phyloP scores from a whole-genome alignment of 1,140 invertebrate species.

The Drosophila asahinai region DNA sequence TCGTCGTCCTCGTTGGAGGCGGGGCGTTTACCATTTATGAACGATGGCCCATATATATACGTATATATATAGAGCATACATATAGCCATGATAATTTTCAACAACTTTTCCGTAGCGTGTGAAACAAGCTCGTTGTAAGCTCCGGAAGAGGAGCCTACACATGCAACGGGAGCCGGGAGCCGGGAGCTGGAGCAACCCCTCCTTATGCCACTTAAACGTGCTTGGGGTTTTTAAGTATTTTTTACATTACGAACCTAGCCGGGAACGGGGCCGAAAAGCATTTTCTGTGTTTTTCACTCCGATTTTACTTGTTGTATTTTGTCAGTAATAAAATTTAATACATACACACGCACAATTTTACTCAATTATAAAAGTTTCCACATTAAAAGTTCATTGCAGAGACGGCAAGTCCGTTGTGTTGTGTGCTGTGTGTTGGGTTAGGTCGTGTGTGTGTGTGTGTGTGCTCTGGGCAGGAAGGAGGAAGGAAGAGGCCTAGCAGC shows the following conservation, averaged over 20 bases:
- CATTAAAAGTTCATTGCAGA: conserved; percentile 84
- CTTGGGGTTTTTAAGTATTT: conserved; percentile 73
- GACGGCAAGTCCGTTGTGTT: conserved; percentile 17
- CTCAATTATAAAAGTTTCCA: conserved; percentile 85
- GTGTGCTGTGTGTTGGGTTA: conserved; percentile 57
- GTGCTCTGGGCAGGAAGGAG: conserved; percentile 26
- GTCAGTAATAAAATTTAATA: conserved; percentile 81
- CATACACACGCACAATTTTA: conserved; percentile 74
- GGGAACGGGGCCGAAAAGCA: conserved; percentile 32
- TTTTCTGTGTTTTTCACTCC: conserved; percentile 53
- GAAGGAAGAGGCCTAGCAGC: conserved; percentile 29
- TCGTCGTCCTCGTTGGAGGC: background rate
- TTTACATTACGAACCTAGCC: conserved; percentile 45
- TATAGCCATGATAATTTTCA: conserved; percentile 73
- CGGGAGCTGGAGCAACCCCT: background rate
- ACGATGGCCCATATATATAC: conserved; percentile 16
- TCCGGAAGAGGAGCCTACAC: conserved; percentile 35
- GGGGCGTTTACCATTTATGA: conserved; percentile 18
- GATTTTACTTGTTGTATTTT: conserved; percentile 60
- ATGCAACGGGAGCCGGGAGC: background rate
- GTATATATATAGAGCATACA: background rate
- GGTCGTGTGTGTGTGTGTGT: conserved; percentile 61
- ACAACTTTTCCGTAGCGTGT: conserved; percentile 68
- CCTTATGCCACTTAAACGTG: conserved; percentile 72
- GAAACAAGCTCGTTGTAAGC: conserved; percentile 30